Base-by-base conservation (phyloP, 2,113 vertebrate species). In the Gnathonemus echidnorhynchus region DNA sequence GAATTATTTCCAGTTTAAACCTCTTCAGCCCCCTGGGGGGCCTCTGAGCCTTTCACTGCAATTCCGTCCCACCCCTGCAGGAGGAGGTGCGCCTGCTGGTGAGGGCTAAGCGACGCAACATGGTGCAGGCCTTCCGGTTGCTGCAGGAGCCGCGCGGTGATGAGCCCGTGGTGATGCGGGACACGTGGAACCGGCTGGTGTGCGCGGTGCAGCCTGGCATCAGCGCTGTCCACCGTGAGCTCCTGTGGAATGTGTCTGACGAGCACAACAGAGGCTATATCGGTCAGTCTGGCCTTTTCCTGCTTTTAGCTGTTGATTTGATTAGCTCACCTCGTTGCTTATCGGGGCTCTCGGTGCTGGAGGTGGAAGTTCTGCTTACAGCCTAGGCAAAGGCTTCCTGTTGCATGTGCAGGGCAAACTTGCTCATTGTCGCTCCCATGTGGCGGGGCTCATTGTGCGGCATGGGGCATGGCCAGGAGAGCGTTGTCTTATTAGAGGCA, bases 31-130 rank as follows among this genome's bases (percentile, higher is more conserved):
- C 3, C 24, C n/a, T 0, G 13, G 35, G 5, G 7, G 56, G 5
- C 19, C 42, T n/a, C 19, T 88, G 17, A 42, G 27, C 42, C 17
- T 27, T 3, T 66, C 24, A 24, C 8, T 15, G 46, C 39, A 31
- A n/a, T 21, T 83, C 17, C 10, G 19, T 90, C 19, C 48, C 42
- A 52, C n/a, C 9, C 39, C 48, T 2, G 5, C 91, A 99, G 98
- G 98, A 99, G 48, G 98, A 99, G 94, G 96, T 99, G 90, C 96
- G 96, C 62, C 96, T 97, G 91, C 95, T 99, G 80, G 97, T 96
- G 1, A 97, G 96, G 92, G 96, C 98, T 94, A 99, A 98, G 90
- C 94, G 94, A 52, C 95, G 95, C 92, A 99, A 99, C 94, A 98
- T 99, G 98, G 93, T 95, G 2, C 95, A 95, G 83, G 98, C 97